phyloP scores from a whole-genome alignment of 2,113 vertebrate genomes.

The Triplophysa rosa region DNA sequence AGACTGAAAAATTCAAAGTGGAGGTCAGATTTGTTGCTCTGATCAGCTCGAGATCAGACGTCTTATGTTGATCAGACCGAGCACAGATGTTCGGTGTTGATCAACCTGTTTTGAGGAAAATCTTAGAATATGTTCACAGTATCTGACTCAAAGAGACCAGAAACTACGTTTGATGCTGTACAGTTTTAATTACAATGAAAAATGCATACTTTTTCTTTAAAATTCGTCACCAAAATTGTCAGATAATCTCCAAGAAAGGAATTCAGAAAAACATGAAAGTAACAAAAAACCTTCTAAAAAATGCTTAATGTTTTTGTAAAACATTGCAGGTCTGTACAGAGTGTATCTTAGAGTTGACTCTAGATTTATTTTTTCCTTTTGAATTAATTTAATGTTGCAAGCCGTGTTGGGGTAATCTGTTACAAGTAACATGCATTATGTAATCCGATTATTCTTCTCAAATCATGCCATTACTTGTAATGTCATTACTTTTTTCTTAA shows the following conservation, averaged over 20 bases:
- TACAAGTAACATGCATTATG: no score
- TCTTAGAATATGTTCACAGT: neutral
- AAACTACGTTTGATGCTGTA: conserved; percentile 15
- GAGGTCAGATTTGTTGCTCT: conserved; percentile 22
- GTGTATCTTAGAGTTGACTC: neutral
- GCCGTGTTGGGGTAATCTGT: no score
- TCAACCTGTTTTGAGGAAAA: conserved; percentile 16
- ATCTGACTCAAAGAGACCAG: conserved; percentile 22
- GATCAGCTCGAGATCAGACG: neutral
- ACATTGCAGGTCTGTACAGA: neutral
- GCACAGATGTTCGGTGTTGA: conserved; percentile 20
- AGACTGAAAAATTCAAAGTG: neutral
- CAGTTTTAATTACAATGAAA: neutral
- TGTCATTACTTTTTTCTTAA: no score
- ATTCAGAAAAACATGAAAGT: neutral
- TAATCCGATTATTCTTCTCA: no score
- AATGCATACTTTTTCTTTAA: neutral
- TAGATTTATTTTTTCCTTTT: no score
- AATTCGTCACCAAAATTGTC: neutral
- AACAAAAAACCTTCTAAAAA: neutral
- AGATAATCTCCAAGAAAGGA: neutral
- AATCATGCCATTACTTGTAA: no score
- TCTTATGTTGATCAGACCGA: conserved; percentile 3
- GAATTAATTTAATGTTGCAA: no score
- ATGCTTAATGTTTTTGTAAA: no score